phyloP scores from a whole-genome alignment of 1,140 invertebrate genomes.

The Eupristina koningsbergeri region DNA sequence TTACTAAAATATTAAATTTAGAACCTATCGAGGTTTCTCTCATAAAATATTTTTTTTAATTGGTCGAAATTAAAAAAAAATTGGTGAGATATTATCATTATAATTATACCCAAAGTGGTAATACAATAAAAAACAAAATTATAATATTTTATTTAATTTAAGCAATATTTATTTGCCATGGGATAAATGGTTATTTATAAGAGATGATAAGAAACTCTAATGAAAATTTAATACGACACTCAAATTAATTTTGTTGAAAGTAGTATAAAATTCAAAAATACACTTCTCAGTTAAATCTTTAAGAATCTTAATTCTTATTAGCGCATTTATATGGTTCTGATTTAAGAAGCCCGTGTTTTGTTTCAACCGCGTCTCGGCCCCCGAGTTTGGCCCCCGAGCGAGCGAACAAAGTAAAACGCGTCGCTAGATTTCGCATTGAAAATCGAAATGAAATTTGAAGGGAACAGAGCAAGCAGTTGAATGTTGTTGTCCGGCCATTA shows the following conservation, averaged over 20 bases:
- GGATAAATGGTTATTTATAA: neutral
- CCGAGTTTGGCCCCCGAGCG: no score
- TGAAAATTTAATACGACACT: neutral
- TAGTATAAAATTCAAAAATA: neutral
- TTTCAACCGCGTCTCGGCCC: no score
- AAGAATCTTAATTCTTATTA: neutral
- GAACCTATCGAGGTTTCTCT: neutral
- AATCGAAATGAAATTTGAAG: neutral
- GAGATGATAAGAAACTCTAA: neutral
- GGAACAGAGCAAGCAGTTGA: neutral
- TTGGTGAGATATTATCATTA: neutral
- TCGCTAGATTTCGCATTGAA: neutral
- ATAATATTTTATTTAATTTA: neutral
- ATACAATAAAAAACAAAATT: neutral
- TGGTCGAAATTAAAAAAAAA: neutral
- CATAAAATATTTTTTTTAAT: neutral
- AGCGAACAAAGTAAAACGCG: no score
- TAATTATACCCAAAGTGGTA: neutral
- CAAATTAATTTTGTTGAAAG: neutral
- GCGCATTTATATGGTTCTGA: neutral
- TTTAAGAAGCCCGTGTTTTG: no score
- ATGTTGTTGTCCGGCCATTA: neutral
- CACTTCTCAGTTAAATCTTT: neutral
- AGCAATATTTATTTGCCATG: neutral
- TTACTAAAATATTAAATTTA: neutral